Evolutionary conservation across 2,888 invertebrate genomes (phyloP), one percentile per base, ranked within the genome.

Genomic region (Perizoma flavofasciatum): DNA sequence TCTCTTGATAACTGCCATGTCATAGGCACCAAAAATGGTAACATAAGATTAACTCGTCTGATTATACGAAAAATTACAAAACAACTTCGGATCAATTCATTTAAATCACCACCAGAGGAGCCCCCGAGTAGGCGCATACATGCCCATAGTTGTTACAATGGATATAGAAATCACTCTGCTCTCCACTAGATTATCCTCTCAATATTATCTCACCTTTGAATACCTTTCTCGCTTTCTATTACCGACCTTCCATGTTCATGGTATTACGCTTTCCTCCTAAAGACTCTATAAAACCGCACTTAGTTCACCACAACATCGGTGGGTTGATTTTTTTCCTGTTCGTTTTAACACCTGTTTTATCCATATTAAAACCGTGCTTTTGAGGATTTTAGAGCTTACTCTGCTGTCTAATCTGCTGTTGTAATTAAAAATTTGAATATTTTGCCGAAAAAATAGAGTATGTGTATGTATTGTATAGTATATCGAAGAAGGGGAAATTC

Each of bases 241-340:
- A 10, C 41, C 41, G 5, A 4, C n/a, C 39, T 58, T 55, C 49
- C 74, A 82, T 77, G 79, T 82, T 81, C 48, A 80, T 74, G 71
- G 69, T 73, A 71, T 68, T 66, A 69, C 68, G 71, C 77, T 78
- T 78, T 78, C 69, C 73, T 79, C 66, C 72, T 70, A 75, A 76
- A 78, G 77, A 73, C 75, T 77, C 61, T 73, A 76, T 72, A 75
- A 76, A 75, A 57, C 77, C 65, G 66, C 69, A 78, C 76, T 77
- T 78, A 79, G 78, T 81, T 81, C 75, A 69, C 72, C 68, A 58
- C 61, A 33, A 10, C 37, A 41, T 47, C 46, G 49, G 50, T 51
- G 55, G 57, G 51, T 50, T 41, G 22, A 40, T 57, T 67, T 64
- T 67, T 64, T 69, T 66, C 40, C 33, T 65, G 32, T 40, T 49